These are phyloP conservation scores for Uria lomvia DNA, from an alignment of 2,113 vertebrate species.

Conservation along the genomic window DNA sequence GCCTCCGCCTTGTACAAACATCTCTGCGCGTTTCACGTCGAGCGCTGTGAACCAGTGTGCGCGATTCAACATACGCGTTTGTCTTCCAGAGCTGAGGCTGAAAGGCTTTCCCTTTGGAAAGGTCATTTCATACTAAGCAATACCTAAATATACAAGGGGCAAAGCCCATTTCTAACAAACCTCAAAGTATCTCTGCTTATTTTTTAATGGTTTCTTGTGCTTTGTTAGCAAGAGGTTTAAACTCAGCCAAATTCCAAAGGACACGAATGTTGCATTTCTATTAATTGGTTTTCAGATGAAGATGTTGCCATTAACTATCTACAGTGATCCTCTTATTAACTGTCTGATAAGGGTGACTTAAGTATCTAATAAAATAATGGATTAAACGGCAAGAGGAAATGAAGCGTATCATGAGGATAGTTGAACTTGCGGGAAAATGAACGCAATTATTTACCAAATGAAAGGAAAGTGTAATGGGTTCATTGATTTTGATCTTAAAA, in stretches of 20 bases:
- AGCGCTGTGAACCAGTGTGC: fast-evolving
- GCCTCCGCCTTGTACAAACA: neutral
- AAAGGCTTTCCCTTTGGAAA: neutral
- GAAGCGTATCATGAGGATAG: neutral
- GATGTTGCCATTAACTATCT: neutral
- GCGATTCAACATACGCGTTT: fast-evolving
- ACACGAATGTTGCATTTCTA: neutral
- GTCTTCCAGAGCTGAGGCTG: neutral
- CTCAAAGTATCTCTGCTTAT: neutral
- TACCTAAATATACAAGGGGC: neutral
- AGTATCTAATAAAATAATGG: neutral
- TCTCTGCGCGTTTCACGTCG: fast-evolving
- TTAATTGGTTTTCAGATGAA: neutral
- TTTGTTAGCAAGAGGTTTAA: neutral
- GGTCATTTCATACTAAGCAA: neutral
- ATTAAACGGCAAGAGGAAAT: neutral
- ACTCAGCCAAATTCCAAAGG: neutral
- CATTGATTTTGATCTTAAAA: neutral
- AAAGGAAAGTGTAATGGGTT: neutral
- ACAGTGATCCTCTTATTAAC: neutral
- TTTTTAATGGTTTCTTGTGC: neutral
- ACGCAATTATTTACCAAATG: neutral
- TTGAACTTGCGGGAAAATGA: neutral
- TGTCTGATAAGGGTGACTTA: neutral
- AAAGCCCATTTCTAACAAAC: neutral